Evolutionary conservation across 1,140 invertebrate genomes (phyloP), one percentile per base, ranked within the genome.

Genomic region (Conus betulinus): DNA sequence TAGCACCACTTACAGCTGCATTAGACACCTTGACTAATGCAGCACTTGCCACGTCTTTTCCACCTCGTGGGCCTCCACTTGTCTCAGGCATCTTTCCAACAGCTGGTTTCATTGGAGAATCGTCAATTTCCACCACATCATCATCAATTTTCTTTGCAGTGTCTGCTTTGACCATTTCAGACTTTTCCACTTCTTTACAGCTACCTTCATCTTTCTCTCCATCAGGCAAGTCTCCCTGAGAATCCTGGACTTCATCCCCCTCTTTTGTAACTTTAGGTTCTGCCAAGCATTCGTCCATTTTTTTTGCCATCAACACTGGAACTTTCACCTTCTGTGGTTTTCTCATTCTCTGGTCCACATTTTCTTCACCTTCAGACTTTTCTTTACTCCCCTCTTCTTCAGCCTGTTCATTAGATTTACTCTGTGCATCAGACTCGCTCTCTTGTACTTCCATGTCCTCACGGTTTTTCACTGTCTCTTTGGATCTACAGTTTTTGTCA

Each of bases 321-420:
- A 55, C 89, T 88, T 27, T 90, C 89, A 63, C 89, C 90, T 53
- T 92, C 91, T 89, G 91, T 91, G n/a, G 90, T 88, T 52, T 63
- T 90, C 91, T 89, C 89, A 82, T 83, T 87, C 5, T 87, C 6
- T 67, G 67, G 13, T 87, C 74, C 74, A 27, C 25, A 25, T 57
- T 67, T 20, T 85, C 27, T 76, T 84, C 82, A 23, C 55, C 57
- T 88, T 89, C 90, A 78, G 91, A 84, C 83, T 91, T 87, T 95
- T 96, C 89, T 95, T 94, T 93, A n/a, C 91, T 90, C 87, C 95
- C 87, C 71, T 55, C 82, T 67, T 67, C 23, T 76, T 23, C 87
- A 95, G 89, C 85, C 95, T 95, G 79, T 95, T 94, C 87, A 93
- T 93, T 90, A 95, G 93, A 88, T 93, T 89, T 87, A 90, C 89